Evolutionary conservation across 1,140 invertebrate genomes (phyloP).

Genomic region (Procambarus clarkii): DNA sequence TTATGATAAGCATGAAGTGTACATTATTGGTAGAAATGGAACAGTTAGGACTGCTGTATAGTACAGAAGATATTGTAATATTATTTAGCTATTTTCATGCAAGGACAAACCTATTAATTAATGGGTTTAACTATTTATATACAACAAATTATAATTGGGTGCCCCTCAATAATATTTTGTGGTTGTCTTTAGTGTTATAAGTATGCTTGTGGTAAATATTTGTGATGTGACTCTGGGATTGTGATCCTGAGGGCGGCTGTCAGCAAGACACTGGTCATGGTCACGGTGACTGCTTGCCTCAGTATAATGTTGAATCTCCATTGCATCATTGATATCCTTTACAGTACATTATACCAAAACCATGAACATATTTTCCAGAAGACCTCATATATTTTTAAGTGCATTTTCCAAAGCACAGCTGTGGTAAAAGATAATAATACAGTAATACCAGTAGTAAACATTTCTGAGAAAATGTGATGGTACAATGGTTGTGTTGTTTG

Average conservation of each 20-base stretch:
- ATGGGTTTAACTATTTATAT: constrained; percentile 4
- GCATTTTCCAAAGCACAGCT: constrained; percentile 23
- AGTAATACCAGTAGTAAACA: neutral
- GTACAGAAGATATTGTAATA: constrained; percentile 5
- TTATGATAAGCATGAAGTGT: constrained; percentile 34
- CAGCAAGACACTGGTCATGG: constrained; percentile 6
- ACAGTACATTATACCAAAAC: constrained; percentile 27
- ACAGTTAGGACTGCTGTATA: constrained; percentile 36
- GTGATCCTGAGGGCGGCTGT: constrained; percentile 12
- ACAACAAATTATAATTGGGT: neutral
- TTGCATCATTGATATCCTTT: constrained; percentile 36
- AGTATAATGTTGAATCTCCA: constrained; percentile 44
- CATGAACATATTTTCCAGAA: constrained; percentile 33
- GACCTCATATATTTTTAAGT: constrained; percentile 34
- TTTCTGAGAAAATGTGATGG: neutral
- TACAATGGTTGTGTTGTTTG: constrained; percentile 17
- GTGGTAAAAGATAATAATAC: constrained; percentile 11
- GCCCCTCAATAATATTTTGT: constrained; percentile 13
- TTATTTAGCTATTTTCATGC: constrained; percentile 13
- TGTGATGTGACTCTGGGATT: constrained; percentile 5
- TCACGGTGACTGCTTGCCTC: constrained; percentile 29
- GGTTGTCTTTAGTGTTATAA: constrained; percentile 37
- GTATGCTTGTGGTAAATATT: constrained; percentile 4
- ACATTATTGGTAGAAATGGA: constrained; percentile 51
- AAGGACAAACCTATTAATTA: neutral